Evolutionary conservation across 2,888 invertebrate genomes (phyloP).

Genomic region (Drosophila emarginata): DNA sequence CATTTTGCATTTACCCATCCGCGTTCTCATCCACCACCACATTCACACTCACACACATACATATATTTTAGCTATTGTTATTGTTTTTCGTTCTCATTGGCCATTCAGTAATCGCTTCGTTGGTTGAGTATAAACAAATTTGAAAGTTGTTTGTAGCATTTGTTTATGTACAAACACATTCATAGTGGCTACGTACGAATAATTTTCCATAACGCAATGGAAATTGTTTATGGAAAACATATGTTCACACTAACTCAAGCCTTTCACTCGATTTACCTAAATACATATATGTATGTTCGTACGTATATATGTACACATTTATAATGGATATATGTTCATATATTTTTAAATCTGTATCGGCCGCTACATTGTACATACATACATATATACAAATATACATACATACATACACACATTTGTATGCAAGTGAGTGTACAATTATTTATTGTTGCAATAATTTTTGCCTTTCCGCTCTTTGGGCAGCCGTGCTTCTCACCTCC

Average conservation of each 20-base stretch:
- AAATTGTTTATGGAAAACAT: constrained; percentile 65
- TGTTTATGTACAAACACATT: constrained; percentile 53
- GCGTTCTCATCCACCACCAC: background rate
- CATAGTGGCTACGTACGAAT: constrained; percentile 26
- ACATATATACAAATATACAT: background rate
- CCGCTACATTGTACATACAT: background rate
- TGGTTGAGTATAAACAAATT: constrained; percentile 64
- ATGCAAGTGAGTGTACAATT: constrained; percentile 19
- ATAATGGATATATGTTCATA: constrained; percentile 8
- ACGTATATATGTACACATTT: background rate
- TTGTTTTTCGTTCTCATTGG: constrained; percentile 46
- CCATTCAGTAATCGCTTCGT: constrained; percentile 53
- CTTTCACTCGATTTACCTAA: constrained; percentile 34
- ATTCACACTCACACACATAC: constrained; percentile 6
- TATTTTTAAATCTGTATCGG: background rate
- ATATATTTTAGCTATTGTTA: constrained; percentile 16
- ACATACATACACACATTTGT: background rate
- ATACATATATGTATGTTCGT: constrained; percentile 17
- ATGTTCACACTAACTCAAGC: constrained; percentile 47
- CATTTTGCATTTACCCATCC: too few relatives aligned
- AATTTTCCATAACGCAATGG: constrained; percentile 60
- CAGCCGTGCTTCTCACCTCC: background rate
- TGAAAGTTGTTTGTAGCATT: constrained; percentile 15
- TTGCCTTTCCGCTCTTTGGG: constrained; percentile 11
- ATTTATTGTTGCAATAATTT: constrained; percentile 59